Base-by-base conservation (phyloP, 1,140 invertebrate species). In the Mylabris phalerata region DNA sequence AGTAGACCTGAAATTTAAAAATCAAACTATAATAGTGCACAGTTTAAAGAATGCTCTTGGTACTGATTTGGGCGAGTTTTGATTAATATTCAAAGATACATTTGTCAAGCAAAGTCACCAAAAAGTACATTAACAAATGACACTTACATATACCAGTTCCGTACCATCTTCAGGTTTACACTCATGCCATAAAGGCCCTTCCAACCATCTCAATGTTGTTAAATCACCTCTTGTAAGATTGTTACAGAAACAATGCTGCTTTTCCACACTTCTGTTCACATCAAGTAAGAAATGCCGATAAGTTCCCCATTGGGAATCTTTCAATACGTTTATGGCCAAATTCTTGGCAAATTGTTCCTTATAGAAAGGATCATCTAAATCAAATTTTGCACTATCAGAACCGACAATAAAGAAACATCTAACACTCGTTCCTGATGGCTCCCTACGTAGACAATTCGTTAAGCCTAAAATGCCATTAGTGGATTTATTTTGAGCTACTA, bases 381-480 rank as follows among this genome's bases (percentile, higher is more conserved):
- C 79, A 62, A 90, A 90, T 3, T 73, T 62, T 4, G 86, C 86
- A 19, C 1, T 19, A 7, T 84, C 85, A 3, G 58, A 40, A 64
- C 89, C 87, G 61, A 84, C 74, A 50, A 89, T 82, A 13, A 86
- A 76, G 2, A 89, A 69, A 41, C 82, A 81, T 51, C 79, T 78
- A 4, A 84, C 73, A 9, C 82, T 74, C 59, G 84, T 79, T 50
- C 85, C 83, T 55, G 82, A 80, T 4, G 83, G 82, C 66, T 91
- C 89, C 65, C 78, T 83, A 60, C 82, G 76, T 0, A 90, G 59
- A 67, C 88, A 90, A 51, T 90, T 90, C 0, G 87, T 79, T 13
- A 98, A 74, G 10, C 95, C 94, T 25, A 95, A 66, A 10, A 94
- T 75, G 38, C 95, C 94, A 75, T 82, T 89, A 2, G 83, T 66